Percentiles rank a stretch among this genome's conserved stretches.
Evolutionary conservation across 2,797 vertebrate genomes (phyloP).

Genomic region (Oreochromis grahami): DNA sequence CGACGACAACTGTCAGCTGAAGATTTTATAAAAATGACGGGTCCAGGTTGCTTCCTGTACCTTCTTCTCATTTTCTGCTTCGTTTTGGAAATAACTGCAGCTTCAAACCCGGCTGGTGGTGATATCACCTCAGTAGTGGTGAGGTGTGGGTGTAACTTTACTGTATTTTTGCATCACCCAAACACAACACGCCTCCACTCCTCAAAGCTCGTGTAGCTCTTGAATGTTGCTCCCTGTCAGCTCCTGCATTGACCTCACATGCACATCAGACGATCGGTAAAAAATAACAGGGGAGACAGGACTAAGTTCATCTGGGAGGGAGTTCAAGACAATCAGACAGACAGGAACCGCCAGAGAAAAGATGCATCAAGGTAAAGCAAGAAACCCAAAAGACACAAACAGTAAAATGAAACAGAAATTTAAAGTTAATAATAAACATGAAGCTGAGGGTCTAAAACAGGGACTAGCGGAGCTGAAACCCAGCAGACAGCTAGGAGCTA

Average conservation of each 20-base stretch:
- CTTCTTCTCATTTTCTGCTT: neutral
- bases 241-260: neutral
- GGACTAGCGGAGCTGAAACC: neutral
- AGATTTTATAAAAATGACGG: neutral
- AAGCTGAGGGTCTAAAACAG: neutral
- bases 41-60: rapidly evolving
- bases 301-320: neutral
- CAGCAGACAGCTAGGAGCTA: neutral
- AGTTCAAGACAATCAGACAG: neutral
- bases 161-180: neutral
- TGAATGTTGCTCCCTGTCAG: neutral
- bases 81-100: neutral
- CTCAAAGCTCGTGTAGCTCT: neutral
- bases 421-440: neutral
- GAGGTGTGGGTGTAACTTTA: neutral
- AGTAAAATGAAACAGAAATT: neutral
- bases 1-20: neutral
- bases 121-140: neutral
- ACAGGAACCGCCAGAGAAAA: neutral
- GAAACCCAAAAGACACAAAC: neutral
- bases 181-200: neutral
- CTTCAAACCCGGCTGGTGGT: neutral
- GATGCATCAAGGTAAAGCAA: neutral
- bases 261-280: neutral
- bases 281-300: neutral